These are phyloP conservation scores for Pygoscelis antarcticus DNA, from an alignment of 2,113 vertebrate species.

Conservation along the genomic window DNA sequence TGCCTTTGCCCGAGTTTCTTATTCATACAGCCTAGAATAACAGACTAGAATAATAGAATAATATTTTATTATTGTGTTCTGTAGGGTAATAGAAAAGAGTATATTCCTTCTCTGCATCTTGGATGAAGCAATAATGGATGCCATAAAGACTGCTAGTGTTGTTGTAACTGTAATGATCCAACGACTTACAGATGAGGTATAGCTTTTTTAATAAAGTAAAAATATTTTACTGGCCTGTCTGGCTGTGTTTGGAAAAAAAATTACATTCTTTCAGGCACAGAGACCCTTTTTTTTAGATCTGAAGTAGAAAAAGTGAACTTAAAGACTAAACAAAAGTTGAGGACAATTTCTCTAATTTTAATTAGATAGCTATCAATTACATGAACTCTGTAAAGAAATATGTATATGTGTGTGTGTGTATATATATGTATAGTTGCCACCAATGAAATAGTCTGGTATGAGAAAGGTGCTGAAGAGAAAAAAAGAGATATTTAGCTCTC, in stretches of 20 bases:
- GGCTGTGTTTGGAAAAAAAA: neutral
- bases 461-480: neutral
- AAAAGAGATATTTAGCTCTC: neutral
- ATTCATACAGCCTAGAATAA: neutral
- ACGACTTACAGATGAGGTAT: neutral
- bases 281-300: neutral
- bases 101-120: neutral
- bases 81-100: neutral
- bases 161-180: neutral
- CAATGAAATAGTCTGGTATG: neutral
- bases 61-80: neutral
- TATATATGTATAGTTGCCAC: neutral
- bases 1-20: neutral
- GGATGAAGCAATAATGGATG: neutral
- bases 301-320: neutral
- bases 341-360: neutral
- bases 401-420: too few relatives aligned
- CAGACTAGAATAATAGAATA: neutral
- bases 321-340: neutral
- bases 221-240: neutral
- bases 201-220: neutral
- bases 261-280: neutral
- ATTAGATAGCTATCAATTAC: neutral
- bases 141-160: neutral
- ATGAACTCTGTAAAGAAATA: neutral